phyloP scores from a whole-genome alignment of 2,888 invertebrate species.

The Cantharis flavilabris region DNA sequence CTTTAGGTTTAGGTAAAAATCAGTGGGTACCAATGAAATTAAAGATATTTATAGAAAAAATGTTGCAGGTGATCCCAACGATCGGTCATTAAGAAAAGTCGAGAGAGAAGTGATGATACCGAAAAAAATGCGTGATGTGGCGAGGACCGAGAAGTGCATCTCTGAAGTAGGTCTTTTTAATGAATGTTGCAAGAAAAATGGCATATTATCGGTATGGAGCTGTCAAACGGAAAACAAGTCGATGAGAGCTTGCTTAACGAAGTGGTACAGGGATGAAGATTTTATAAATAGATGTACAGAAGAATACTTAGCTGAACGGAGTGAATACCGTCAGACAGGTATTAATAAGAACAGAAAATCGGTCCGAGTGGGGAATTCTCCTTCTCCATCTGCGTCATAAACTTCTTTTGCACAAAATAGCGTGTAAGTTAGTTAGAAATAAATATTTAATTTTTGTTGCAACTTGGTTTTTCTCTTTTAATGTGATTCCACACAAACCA shows the following conservation, averaged over 20 bases:
- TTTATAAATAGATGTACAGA: slow-evolving; percentile 76
- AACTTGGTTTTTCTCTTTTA: background rate
- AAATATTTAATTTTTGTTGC: slow-evolving; percentile 14
- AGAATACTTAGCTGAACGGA: slow-evolving; percentile 80
- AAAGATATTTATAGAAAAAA: background rate
- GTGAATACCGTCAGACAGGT: slow-evolving; percentile 83
- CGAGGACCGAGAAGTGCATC: slow-evolving; percentile 77
- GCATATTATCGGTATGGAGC: slow-evolving; percentile 71
- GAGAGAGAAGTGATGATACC: slow-evolving; percentile 89
- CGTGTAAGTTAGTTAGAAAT: background rate
- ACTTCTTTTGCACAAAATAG: background rate
- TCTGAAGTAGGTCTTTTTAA: slow-evolving; percentile 73
- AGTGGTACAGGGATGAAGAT: slow-evolving; percentile 78
- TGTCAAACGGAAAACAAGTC: slow-evolving; percentile 74
- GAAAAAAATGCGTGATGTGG: slow-evolving; percentile 83
- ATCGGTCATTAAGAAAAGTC: slow-evolving; percentile 80
- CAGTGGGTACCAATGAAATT: background rate
- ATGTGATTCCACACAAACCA: too few species aligned
- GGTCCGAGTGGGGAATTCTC: slow-evolving; percentile 14
- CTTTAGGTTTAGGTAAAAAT: slow-evolving; percentile 33
- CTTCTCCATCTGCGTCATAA: background rate
- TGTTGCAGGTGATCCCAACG: slow-evolving; percentile 80
- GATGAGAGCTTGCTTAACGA: slow-evolving; percentile 71
- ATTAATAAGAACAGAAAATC: slow-evolving; percentile 61
- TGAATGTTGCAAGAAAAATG: slow-evolving; percentile 67